phyloP scores from a whole-genome alignment of 2,113 vertebrate genomes.

The Aspiorhynchus laticeps region DNA sequence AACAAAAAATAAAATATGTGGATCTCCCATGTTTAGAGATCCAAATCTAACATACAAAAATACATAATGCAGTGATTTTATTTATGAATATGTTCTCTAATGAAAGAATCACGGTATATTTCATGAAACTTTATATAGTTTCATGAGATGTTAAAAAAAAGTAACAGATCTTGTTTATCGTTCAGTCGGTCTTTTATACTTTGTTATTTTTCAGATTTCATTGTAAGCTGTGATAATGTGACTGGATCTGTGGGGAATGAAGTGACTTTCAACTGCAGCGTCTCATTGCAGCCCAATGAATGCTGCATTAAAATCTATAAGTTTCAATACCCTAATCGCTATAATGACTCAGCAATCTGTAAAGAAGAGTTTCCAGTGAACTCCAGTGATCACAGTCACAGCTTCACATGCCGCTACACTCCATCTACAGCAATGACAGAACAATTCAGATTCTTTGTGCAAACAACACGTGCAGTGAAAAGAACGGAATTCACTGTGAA shows the following conservation, averaged over 20 bases:
- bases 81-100: neutral
- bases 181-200: neutral
- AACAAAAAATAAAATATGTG: neutral
- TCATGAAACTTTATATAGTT: too few species aligned
- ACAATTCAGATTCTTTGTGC: neutral
- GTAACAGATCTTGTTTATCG: neutral
- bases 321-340: neutral
- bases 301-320: fast-evolving
- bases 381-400: neutral
- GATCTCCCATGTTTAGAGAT: neutral
- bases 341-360: neutral
- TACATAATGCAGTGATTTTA: neutral
- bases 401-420: neutral
- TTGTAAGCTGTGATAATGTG: neutral
- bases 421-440: neutral
- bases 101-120: neutral
- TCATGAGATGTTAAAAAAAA: too few species aligned
- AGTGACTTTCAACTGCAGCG: neutral
- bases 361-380: fast-evolving
- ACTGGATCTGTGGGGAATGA: neutral
- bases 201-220: neutral
- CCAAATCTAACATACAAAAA: neutral
- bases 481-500: neutral
- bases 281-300: neutral
- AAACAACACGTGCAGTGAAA: fast-evolving